Evolutionary conservation across 1,140 invertebrate species (phyloP), one percentile per base, ranked within the genome.

Genomic region (Amyelois transitella): DNA sequence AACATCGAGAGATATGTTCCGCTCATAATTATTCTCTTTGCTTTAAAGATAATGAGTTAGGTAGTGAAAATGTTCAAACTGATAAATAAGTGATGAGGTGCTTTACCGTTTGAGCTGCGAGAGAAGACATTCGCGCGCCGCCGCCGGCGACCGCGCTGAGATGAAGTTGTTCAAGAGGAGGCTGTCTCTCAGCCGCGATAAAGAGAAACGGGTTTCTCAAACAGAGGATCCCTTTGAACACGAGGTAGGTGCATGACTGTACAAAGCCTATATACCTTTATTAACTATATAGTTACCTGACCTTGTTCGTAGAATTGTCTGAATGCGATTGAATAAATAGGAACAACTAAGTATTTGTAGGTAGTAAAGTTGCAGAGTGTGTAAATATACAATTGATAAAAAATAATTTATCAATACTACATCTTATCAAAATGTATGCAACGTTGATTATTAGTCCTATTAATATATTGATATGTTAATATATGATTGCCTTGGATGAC

Each of bases 151-250:
- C 72, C 60, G 53, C 54, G 53, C 51, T 60, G 63, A 79, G 70
- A 88, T 88, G 83, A 88, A 86, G 73, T 72, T 88, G 69, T 88
- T 88, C 74, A 88, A 85, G 77, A 80, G 85, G 75, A 88, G 83
- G 62, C 69, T 88, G 69, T 88, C 81, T 55, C 85, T 86, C 72
- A 84, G 76, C 64, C 73, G 76, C 63, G 83, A 86, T 75, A 88
- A 88, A 81, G 81, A 85, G 67, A 84, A 82, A 84, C 80, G 68
- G 53, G 75, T 73, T 73, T 66, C 76, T 43, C 71, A 62, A 43
- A 66, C 76, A 55, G 77, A 82, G 62, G 85, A 88, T 72, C 79
- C 83, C 73, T 88, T 86, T 74, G 79, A 84, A 62, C 66, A 88
- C 62, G 85, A 88, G 85, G 85, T 87, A 85, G 60, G 51, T 62